Base-by-base conservation (phyloP, 2,888 invertebrate genomes). In the Ormyrus pomaceus region DNA sequence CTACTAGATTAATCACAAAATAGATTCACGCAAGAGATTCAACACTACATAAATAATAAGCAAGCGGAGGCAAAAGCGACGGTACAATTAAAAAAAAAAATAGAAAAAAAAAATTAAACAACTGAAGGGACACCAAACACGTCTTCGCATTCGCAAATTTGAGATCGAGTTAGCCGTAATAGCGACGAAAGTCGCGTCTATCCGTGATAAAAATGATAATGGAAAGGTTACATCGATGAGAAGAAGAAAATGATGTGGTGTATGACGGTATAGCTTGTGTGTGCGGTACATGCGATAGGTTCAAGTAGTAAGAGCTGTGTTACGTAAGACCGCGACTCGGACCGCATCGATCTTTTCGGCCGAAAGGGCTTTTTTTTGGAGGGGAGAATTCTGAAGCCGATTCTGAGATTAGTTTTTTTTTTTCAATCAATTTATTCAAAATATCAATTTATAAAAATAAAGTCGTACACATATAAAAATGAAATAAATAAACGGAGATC, bases 161-260 rank as follows among this genome's bases (percentile, higher is more conserved):
- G 82, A 82, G 82, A 82, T 82, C 82, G 77, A 78, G 80, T 80
- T 80, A 82, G 82, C 82, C 82, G 80, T 82, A 48, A 59, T 55
- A 80, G 80, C 82, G 74, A 61, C 61, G 59, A 69, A 69, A 58
- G 79, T 65, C 69, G 71, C 71, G 79, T 55, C 58, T 73, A 73
- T 69, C 13, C 34, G 34, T 34, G 34, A n/a, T 34, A 34, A 34
- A 34, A 34, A 34, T 34, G 34, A 34, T 34, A 34, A 34, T 34
- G 34, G 34, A 34, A 34, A 34, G 34, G 34, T 66, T 66, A 53
- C 9, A 2, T 48, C 61, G 10, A 70, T 56, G 34, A 68, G 51
- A 62, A 13, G 11, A 62, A 50, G 53, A 50, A 58, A 68, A 62
- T 7, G 6, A 13, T 7, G 11, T 6, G 45, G 45, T 8, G 46